These are phyloP conservation scores for Temnothorax longispinosus DNA, from an alignment of 1,140 invertebrate genomes.

Conservation along the genomic window DNA sequence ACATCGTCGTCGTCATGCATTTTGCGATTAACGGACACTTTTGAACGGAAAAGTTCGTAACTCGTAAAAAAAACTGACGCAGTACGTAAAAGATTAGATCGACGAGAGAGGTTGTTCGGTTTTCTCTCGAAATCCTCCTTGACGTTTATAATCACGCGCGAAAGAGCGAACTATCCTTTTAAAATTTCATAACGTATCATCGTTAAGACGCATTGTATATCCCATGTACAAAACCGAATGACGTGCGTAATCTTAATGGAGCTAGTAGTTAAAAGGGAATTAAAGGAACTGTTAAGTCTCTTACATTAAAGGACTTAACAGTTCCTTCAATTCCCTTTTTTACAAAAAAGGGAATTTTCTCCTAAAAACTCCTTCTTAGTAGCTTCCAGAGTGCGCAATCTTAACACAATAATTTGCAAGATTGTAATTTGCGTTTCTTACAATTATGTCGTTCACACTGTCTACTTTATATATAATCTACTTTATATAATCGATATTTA, in stretches of 20 bases:
- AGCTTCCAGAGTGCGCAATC: neutral
- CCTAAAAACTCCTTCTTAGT: neutral
- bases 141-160: constrained; percentile 9
- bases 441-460: neutral
- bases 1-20: neutral
- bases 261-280: neutral
- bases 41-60: neutral
- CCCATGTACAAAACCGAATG: constrained; percentile 3
- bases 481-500: neutral
- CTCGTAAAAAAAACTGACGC: neutral
- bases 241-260: neutral
- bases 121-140: neutral
- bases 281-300: constrained; percentile 1
- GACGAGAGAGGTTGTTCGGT: neutral
- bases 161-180: constrained; percentile 34
- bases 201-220: constrained; percentile 17
- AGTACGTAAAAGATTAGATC: constrained; percentile 2
- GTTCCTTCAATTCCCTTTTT: neutral
- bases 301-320: neutral
- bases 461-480: neutral
- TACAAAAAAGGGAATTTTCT: too few relatives aligned
- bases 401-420: neutral
- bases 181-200: constrained; percentile 6
- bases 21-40: neutral
- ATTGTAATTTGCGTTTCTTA: neutral